A percentile compares a stretch with the other conserved stretches of the same genome.
These are phyloP conservation scores for Stramonita haemastoma DNA, from an alignment of 2,888 invertebrate genomes.

Conservation along the genomic window DNA sequence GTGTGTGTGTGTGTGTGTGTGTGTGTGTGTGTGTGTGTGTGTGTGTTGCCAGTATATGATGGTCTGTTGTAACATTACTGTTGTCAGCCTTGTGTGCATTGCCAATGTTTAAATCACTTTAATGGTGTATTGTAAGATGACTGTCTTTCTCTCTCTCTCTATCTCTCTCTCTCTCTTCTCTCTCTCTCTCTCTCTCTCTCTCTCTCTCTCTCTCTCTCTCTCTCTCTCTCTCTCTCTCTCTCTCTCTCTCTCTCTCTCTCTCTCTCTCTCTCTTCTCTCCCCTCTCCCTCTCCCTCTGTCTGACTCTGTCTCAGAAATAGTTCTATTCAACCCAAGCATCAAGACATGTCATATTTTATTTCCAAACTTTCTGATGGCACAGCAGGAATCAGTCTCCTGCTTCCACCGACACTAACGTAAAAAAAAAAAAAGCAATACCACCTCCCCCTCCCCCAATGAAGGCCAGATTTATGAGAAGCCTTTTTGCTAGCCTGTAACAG, in stretches of 20 bases:
- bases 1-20: constrained; percentile 35
- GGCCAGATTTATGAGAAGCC: no score
- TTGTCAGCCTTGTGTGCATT: neutral
- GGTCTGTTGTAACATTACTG: neutral
- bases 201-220: neutral
- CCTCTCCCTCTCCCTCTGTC: neutral
- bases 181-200: neutral
- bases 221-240: neutral
- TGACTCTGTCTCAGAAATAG: no score
- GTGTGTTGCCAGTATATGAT: neutral
- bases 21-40: constrained; percentile 23
- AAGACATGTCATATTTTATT: neutral
- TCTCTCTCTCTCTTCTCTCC: neutral
- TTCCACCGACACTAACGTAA: no score
- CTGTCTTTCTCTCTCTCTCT: neutral
- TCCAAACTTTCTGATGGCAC: neutral
- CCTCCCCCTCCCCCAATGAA: no score
- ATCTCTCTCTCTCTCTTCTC: neutral
- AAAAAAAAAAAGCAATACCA: no score
- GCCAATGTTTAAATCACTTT: neutral
- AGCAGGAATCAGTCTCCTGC: no score
- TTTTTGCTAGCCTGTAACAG: no score
- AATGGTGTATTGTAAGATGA: neutral
- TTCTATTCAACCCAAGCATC: no score
- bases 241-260: constrained; percentile 6